phyloP scores from a whole-genome alignment of 1,140 invertebrate species.

The Bemisia tabaci region DNA sequence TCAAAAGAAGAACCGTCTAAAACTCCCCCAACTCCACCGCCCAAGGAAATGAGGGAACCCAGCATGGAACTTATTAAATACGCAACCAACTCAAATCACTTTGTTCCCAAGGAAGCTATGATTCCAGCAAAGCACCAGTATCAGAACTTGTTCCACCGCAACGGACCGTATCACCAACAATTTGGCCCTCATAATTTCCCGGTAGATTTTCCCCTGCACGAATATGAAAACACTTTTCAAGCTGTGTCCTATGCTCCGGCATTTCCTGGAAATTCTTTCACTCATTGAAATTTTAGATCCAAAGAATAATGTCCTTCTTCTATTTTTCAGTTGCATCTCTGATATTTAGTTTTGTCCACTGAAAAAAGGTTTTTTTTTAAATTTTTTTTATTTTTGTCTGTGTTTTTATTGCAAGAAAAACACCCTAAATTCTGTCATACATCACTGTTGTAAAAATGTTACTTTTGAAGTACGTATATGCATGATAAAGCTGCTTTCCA shows the following conservation, averaged over 20 bases:
- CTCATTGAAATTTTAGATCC: neutral
- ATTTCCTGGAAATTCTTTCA: neutral
- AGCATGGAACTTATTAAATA: neutral
- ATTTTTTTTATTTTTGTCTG: too few relatives aligned
- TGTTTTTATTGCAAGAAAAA: too few relatives aligned
- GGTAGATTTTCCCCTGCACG: neutral
- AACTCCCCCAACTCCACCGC: neutral
- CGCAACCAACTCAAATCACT: neutral
- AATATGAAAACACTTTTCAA: neutral
- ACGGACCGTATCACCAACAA: neutral
- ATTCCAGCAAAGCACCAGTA: neutral
- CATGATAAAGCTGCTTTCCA: too few relatives aligned
- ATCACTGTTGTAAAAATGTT: too few relatives aligned
- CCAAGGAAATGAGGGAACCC: neutral
- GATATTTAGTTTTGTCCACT: too few relatives aligned
- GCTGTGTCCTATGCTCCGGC: neutral
- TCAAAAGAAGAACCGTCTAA: neutral
- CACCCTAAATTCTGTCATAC: too few relatives aligned
- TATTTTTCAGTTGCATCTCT: too few relatives aligned
- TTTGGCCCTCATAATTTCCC: neutral
- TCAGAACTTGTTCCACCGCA: neutral
- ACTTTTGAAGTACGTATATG: too few relatives aligned
- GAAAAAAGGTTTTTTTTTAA: too few relatives aligned
- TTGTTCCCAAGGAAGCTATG: neutral
- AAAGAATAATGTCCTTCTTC: too few relatives aligned